Evolutionary conservation across 2,888 invertebrate genomes (phyloP).

Genomic region (Andricus curvator): DNA sequence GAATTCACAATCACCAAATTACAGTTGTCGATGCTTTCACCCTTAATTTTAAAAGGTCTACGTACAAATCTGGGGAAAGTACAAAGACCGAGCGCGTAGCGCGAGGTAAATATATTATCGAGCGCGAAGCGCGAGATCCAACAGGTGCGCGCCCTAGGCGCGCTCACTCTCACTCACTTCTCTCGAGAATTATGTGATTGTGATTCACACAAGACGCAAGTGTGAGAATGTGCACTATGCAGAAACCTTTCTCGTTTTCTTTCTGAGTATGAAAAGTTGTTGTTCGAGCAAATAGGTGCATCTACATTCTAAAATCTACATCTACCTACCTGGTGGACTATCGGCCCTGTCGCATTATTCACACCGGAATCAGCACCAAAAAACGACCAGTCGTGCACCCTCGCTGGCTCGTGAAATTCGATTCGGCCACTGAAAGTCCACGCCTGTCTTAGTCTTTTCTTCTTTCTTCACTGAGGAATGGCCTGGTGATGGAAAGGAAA

Average conservation of each 20-base stretch:
- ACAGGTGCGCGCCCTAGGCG: too few species aligned
- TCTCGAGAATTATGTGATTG: not conserved
- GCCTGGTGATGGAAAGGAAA: not conserved
- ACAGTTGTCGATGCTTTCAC: too few species aligned
- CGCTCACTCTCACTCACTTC: too few species aligned
- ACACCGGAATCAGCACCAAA: constrained; percentile 47
- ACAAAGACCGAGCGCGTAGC: too few species aligned
- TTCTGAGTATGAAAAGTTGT: not conserved
- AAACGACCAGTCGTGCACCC: constrained; percentile 9
- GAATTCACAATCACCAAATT: too few species aligned
- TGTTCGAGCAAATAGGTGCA: constrained; percentile 1
- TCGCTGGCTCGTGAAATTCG: constrained; percentile 40
- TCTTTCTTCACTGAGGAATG: not conserved
- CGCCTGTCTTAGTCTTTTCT: constrained; percentile 8
- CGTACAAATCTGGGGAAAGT: too few species aligned
- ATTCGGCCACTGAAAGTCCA: constrained; percentile 40
- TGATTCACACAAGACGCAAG: not conserved
- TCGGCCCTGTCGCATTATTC: constrained; percentile 49
- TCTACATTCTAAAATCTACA: constrained; percentile 7
- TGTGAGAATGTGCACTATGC: not conserved
- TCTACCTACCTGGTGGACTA: constrained; percentile 17
- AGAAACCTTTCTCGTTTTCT: constrained; percentile 1
- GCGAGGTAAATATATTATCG: too few species aligned
- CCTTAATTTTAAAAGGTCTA: too few species aligned
- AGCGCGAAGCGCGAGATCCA: too few species aligned